Conservation (phyloP, 2,888 invertebrate species). For the Xiphydria camelus region DNA sequence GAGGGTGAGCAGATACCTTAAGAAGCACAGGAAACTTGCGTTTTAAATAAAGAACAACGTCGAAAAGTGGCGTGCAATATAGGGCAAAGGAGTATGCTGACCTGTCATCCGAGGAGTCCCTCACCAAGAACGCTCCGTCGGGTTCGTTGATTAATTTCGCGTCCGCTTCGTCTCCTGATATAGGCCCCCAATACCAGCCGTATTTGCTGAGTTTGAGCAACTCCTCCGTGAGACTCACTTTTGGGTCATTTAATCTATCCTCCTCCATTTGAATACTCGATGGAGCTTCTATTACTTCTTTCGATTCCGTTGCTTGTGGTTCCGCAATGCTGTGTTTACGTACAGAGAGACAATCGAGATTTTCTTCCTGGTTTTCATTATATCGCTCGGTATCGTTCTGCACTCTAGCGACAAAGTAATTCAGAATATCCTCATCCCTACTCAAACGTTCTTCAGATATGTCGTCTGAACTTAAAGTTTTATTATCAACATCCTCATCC, state of each 20-base stretch:
- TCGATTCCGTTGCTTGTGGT: constrained; percentile 17
- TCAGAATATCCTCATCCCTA: no score
- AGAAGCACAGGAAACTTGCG: constrained; percentile 22
- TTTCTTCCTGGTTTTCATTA: no score
- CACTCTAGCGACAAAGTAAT: no score
- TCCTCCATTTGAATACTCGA: background rate
- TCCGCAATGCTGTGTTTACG: no score
- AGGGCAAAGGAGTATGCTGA: no score
- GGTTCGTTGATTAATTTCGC: constrained; percentile 69
- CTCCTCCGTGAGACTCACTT: constrained; percentile 38
- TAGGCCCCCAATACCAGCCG: constrained; percentile 84
- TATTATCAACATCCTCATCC: background rate
- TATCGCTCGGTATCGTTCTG: no score
- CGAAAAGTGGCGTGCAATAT: no score
- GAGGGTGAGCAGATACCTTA: constrained; percentile 70
- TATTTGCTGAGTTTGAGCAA: constrained; percentile 47
- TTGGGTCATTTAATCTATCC: constrained; percentile 22
- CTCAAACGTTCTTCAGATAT: no score
- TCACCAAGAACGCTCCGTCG: constrained; percentile 76
- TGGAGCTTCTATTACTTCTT: constrained; percentile 13
- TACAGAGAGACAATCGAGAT: no score
- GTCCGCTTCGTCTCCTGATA: constrained; percentile 74
- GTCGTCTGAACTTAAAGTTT: no score
- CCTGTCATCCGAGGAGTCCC: constrained; percentile 71
- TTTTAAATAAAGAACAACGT: background rate